Conservation (phyloP, 2,888 invertebrate genomes). For the Camptogramma bilineatum region DNA sequence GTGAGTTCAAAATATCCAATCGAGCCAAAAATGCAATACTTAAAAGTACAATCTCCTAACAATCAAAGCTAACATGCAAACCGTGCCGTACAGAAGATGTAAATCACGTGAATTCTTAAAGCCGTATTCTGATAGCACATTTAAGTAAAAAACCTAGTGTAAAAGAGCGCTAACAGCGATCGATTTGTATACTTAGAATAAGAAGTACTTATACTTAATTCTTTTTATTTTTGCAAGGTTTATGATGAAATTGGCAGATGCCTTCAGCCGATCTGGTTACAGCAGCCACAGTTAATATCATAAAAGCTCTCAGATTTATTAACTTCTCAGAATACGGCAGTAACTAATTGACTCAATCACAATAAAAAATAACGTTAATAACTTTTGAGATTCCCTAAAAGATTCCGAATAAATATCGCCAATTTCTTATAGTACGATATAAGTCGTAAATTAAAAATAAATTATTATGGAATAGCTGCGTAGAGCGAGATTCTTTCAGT, state of each 20-base stretch:
- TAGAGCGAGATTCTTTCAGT: conserved; percentile 65
- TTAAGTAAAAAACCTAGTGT: background rate
- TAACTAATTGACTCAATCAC: conserved; percentile 62
- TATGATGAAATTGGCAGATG: too few species aligned
- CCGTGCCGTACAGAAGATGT: conserved; percentile 61
- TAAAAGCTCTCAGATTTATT: background rate
- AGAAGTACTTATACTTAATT: background rate
- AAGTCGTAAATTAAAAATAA: conserved; percentile 82
- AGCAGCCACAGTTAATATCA: background rate
- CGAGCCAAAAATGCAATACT: conserved; percentile 67
- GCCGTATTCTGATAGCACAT: conserved; percentile 12
- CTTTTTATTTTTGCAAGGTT: too few species aligned
- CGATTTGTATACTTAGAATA: background rate
- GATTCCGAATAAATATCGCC: conserved; percentile 80
- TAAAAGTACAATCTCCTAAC: conserved; percentile 62
- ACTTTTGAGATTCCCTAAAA: conserved; percentile 80
- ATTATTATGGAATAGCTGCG: conserved; percentile 84
- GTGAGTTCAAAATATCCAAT: conserved; percentile 55
- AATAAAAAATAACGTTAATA: conserved; percentile 59
- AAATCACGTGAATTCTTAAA: conserved; percentile 55
- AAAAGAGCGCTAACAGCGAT: background rate
- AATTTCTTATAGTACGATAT: conserved; percentile 71
- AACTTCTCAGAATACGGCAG: conserved; percentile 16
- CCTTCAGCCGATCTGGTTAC: background rate
- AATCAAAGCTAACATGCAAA: conserved; percentile 70